Percentiles rank a stretch among this genome's conserved stretches.
Evolutionary conservation across 2,113 vertebrate genomes (phyloP).

Genomic region (Beaufortia kweichowensis): DNA sequence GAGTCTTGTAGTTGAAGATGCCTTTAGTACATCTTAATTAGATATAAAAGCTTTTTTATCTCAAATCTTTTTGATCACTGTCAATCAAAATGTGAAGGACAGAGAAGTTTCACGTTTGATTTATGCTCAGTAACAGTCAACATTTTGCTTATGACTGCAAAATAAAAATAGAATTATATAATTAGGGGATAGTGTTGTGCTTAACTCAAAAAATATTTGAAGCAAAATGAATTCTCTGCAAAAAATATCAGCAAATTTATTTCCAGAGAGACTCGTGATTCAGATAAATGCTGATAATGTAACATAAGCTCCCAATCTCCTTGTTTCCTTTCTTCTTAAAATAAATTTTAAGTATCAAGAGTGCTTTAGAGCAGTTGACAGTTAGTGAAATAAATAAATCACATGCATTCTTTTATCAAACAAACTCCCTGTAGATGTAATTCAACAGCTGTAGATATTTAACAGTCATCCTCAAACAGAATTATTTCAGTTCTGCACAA

Average conservation of each 20-base stretch:
- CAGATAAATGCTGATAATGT: slow-evolving; percentile 42
- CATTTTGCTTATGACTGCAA: neutral
- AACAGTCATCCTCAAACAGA: slow-evolving; percentile 73
- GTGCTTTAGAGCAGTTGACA: slow-evolving; percentile 60
- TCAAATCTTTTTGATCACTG: neutral
- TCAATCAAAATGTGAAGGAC: neutral
- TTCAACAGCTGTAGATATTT: slow-evolving; percentile 73
- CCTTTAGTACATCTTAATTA: neutral
- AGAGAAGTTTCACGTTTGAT: neutral
- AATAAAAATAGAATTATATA: neutral
- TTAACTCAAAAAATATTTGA: neutral
- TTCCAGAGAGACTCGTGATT: slow-evolving; percentile 31
- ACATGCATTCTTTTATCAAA: slow-evolving; percentile 62
- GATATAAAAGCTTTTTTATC: too few species aligned
- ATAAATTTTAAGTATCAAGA: slow-evolving; percentile 57
- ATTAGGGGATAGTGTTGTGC: neutral
- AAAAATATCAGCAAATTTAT: slow-evolving; percentile 45
- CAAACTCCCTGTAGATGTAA: slow-evolving; percentile 65
- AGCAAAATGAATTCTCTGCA: slow-evolving; percentile 20
- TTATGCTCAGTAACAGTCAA: neutral
- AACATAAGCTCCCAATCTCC: slow-evolving; percentile 30
- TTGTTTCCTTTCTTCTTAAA: slow-evolving; percentile 28
- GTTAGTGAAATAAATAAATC: slow-evolving; percentile 72
- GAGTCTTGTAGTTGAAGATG: too few species aligned
- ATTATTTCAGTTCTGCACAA: slow-evolving; percentile 71